These are phyloP conservation scores for Ctenodactylus gundi DNA, from an alignment of 2,113 vertebrate genomes.

Conservation along the genomic window DNA sequence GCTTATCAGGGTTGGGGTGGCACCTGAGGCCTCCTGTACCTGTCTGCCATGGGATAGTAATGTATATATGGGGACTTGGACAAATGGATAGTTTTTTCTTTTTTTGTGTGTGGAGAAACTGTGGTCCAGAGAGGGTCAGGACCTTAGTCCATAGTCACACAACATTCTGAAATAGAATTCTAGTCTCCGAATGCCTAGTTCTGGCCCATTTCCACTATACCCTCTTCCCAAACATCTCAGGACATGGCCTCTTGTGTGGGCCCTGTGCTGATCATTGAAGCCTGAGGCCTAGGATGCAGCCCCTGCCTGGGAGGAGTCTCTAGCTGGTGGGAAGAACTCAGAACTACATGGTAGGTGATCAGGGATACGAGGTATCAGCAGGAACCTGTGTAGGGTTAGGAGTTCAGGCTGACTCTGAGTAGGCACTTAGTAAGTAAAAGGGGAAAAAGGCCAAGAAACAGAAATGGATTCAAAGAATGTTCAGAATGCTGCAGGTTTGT, in stretches of 20 bases:
- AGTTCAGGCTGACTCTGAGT: background rate
- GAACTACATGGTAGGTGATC: background rate
- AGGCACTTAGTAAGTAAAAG: slow-evolving; percentile 31
- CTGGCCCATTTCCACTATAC: background rate
- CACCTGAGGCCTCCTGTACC: background rate
- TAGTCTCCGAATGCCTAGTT: background rate
- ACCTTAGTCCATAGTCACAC: background rate
- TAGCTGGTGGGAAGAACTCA: background rate
- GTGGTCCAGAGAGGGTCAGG: background rate
- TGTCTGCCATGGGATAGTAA: background rate
- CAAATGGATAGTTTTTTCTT: too few species aligned
- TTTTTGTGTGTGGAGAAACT: slow-evolving; percentile 17
- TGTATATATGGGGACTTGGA: background rate
- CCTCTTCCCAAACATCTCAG: background rate
- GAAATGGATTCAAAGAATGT: background rate
- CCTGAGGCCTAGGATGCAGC: background rate
- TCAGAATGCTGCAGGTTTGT: background rate
- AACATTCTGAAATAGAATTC: background rate
- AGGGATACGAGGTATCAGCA: too few species aligned
- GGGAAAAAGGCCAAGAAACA: background rate
- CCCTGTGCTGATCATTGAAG: background rate
- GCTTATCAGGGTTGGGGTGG: slow-evolving; percentile 45
- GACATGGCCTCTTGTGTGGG: background rate
- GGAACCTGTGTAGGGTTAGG: background rate
- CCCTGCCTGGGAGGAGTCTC: background rate